phyloP scores from a whole-genome alignment of 2,888 invertebrate genomes.

The Chirona hameri region DNA sequence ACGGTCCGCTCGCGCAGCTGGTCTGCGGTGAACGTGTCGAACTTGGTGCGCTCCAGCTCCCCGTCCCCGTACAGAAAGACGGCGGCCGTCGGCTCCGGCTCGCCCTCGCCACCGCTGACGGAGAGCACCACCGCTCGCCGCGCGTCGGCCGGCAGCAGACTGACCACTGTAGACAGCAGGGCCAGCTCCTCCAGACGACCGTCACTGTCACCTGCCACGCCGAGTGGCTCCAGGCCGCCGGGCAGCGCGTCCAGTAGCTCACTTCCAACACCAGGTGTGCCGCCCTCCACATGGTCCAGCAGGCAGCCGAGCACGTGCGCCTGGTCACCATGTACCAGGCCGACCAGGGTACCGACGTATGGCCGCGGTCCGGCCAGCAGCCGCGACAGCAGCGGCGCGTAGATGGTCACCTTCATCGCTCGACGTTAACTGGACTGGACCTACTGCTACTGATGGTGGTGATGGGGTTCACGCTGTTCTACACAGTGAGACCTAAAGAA shows the following conservation, averaged over 20 bases:
- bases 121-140: neutral
- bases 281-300: slow-evolving; percentile 12
- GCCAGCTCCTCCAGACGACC: neutral
- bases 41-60: neutral
- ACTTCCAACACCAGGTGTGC: neutral
- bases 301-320: slow-evolving; percentile 8
- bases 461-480: too few species aligned
- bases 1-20: neutral
- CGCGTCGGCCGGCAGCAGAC: neutral
- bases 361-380: slow-evolving; percentile 1
- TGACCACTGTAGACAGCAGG: neutral
- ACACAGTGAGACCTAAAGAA: too few species aligned
- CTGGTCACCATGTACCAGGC: neutral
- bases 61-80: neutral
- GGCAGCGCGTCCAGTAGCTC: slow-evolving; percentile 9
- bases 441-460: too few species aligned
- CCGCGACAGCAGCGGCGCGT: slow-evolving; percentile 13
- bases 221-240: neutral
- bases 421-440: neutral
- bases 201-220: slow-evolving; percentile 1
- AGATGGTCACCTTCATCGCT: neutral
- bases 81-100: neutral
- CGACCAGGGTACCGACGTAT: slow-evolving; percentile 14
- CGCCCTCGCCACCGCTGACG: neutral
- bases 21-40: neutral